Evolutionary conservation across 2,888 invertebrate species (phyloP).

Genomic region (Cataglyphis livida): DNA sequence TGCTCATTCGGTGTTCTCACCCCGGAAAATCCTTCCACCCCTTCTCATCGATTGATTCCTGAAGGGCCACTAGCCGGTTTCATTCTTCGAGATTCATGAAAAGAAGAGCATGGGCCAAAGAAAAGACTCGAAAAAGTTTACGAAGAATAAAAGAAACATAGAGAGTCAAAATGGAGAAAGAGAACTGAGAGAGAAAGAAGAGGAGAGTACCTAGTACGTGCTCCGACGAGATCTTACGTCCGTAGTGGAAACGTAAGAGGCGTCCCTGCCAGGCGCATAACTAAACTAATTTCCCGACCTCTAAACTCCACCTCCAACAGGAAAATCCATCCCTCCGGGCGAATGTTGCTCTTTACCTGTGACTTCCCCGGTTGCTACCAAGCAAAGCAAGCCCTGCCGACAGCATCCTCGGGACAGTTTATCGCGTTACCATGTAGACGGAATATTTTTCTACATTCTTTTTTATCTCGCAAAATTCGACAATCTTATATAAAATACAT

Average conservation of each 20-base stretch:
- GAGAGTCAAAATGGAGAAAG: slow-evolving; percentile 16
- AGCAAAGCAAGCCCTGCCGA: slow-evolving; percentile 35
- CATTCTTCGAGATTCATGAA: slow-evolving; percentile 37
- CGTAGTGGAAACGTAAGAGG: slow-evolving; percentile 73
- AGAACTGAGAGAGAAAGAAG: slow-evolving; percentile 25
- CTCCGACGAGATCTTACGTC: slow-evolving; percentile 74
- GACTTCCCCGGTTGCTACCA: slow-evolving; percentile 59
- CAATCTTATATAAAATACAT: not conserved
- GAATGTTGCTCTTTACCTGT: slow-evolving; percentile 77
- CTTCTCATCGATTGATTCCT: slow-evolving; percentile 17
- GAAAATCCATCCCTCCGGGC: slow-evolving; percentile 74
- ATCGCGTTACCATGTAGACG: slow-evolving; percentile 35
- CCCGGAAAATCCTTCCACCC: slow-evolving; percentile 19
- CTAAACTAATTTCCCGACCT: slow-evolving; percentile 84
- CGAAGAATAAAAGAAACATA: slow-evolving; percentile 38
- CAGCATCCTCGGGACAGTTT: slow-evolving; percentile 45
- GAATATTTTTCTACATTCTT: slow-evolving; percentile 23
- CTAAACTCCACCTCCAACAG: slow-evolving; percentile 76
- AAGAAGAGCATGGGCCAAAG: slow-evolving; percentile 29
- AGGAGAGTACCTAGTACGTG: slow-evolving; percentile 73
- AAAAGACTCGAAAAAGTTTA: slow-evolving; percentile 26
- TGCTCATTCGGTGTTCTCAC: slow-evolving; percentile 40
- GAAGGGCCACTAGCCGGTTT: slow-evolving; percentile 28
- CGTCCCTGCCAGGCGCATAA: slow-evolving; percentile 83
- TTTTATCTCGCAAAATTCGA: not conserved